Percentiles rank a stretch among this genome's conserved stretches.
These are phyloP conservation scores for Cossypha heuglini DNA, from an alignment of 2,797 vertebrate species.

Conservation along the genomic window DNA sequence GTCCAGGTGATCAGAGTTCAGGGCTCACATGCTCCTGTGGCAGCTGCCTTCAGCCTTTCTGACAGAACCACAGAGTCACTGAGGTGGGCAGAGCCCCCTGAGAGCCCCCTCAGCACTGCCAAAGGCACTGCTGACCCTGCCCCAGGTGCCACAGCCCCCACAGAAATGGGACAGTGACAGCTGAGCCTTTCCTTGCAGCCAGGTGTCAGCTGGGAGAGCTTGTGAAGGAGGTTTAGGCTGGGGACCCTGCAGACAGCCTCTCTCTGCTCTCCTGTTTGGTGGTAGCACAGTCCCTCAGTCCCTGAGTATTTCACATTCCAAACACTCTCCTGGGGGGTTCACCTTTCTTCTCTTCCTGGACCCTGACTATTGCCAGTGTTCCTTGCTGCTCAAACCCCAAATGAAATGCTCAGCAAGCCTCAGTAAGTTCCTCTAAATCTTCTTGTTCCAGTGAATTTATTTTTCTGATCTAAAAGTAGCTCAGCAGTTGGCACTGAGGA, in stretches of 20 bases:
- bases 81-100: background rate
- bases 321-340: fast-evolving
- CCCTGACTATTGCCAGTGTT: background rate
- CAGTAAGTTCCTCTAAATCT: background rate
- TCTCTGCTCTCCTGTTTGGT: background rate
- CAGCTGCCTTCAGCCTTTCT: background rate
- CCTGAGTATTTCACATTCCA: background rate
- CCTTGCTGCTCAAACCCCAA: background rate
- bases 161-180: background rate
- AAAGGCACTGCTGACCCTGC: background rate
- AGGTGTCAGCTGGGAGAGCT: fast-evolving
- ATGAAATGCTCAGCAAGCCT: background rate
- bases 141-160: background rate
- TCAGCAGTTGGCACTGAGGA: background rate
- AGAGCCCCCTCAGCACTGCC: background rate
- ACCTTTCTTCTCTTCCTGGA: background rate
- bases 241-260: background rate
- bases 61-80: background rate
- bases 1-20: background rate
- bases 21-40: fast-evolving
- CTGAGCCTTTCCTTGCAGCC: background rate
- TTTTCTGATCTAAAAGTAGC: background rate
- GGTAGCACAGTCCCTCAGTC: background rate
- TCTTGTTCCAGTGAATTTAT: background rate
- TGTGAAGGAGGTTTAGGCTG: background rate